Evolutionary conservation across 2,888 invertebrate genomes (phyloP).

Genomic region (Thecocarcelia acutangulata): DNA sequence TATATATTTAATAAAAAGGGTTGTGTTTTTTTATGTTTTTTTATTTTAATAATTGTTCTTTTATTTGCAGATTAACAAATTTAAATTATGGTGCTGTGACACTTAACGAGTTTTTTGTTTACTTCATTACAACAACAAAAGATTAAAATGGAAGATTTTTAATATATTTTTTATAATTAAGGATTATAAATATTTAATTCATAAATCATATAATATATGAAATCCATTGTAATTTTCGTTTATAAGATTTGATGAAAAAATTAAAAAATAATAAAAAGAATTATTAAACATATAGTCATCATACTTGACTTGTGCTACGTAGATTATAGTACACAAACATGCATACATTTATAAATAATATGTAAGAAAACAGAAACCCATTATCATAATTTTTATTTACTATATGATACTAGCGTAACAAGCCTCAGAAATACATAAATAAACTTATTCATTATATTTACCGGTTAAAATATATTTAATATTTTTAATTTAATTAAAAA

Average conservation of each 20-base stretch:
- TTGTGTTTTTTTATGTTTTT: neutral
- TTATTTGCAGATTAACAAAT: conserved; percentile 72
- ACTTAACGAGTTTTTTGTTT: conserved; percentile 81
- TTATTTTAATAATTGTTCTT: conserved; percentile 1
- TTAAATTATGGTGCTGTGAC: conserved; percentile 81
- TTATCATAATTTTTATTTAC: conserved; percentile 35
- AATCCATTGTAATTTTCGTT: conserved; percentile 37
- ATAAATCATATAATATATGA: conserved; percentile 30
- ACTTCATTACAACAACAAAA: conserved; percentile 69
- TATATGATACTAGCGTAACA: neutral
- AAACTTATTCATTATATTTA: no score
- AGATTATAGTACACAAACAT: conserved; percentile 51
- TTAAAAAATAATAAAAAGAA: conserved; percentile 18
- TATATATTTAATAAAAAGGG: no score
- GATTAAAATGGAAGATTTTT: conserved; percentile 27
- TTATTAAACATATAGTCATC: conserved; percentile 16
- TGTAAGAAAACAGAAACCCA: conserved; percentile 17
- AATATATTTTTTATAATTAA: conserved; percentile 47
- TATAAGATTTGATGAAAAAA: conserved; percentile 36
- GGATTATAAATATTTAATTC: conserved; percentile 41
- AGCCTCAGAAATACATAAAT: conserved; percentile 2
- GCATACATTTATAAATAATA: conserved; percentile 23
- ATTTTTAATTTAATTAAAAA: no score
- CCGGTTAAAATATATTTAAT: no score
- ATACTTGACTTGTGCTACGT: conserved; percentile 62